Conservation (phyloP, 2,113 vertebrate species). For the Coturnix japonica region DNA sequence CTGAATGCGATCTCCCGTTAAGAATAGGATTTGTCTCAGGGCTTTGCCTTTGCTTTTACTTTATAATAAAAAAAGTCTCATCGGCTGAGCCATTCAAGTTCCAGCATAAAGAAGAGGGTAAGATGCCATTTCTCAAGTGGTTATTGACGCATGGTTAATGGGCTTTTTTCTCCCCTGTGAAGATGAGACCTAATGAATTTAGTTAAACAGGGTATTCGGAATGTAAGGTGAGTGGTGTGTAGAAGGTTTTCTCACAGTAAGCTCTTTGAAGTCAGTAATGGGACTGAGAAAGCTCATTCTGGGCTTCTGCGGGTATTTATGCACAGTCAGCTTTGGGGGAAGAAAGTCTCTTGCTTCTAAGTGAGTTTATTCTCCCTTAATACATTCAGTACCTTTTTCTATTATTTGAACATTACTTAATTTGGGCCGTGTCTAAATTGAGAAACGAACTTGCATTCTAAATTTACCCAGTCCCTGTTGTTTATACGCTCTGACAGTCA, state of each 20-base stretch:
- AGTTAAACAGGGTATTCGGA: background rate
- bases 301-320: background rate
- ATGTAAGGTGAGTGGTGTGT: background rate
- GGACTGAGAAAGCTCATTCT: background rate
- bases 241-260: background rate
- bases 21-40: background rate
- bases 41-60: background rate
- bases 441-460: background rate
- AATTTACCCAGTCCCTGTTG: background rate
- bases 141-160: background rate
- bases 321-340: background rate
- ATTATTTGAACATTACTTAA: background rate
- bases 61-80: background rate
- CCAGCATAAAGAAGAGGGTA: background rate
- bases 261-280: background rate
- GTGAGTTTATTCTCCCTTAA: background rate
- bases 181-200: background rate
- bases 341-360: background rate
- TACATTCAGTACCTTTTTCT: background rate
- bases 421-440: background rate
- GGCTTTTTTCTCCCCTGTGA: background rate
- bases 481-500: background rate
- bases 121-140: background rate
- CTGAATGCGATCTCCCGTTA: fast-evolving
- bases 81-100: background rate